Evolutionary conservation across 1,140 invertebrate species (phyloP).

Genomic region (Diprion similis): DNA sequence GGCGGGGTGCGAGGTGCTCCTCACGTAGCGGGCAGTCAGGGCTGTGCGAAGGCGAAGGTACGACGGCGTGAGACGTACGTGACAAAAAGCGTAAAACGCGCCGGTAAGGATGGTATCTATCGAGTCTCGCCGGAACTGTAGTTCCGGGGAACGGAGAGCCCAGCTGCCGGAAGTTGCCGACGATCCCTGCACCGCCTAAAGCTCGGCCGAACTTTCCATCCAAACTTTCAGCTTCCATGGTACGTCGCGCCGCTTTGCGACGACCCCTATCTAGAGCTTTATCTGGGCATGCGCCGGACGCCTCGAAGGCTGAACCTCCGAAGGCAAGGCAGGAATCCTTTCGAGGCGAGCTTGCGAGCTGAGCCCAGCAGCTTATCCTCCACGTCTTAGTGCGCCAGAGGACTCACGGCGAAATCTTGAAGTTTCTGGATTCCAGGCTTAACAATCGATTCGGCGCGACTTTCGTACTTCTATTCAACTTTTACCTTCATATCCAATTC

Average conservation of each 20-base stretch:
- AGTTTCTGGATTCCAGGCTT: no score
- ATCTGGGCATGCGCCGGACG: not conserved
- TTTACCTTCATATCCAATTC: no score
- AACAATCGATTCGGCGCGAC: no score
- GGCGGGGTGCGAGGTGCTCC: slow-evolving; percentile 36
- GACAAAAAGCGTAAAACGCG: slow-evolving; percentile 49
- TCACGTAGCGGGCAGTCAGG: slow-evolving; percentile 37
- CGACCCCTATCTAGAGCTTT: not conserved
- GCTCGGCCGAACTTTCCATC: slow-evolving; percentile 28
- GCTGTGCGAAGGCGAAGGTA: no score
- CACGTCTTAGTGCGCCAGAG: no score
- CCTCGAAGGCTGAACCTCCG: not conserved
- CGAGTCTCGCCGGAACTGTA: slow-evolving; percentile 37
- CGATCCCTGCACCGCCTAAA: slow-evolving; percentile 37
- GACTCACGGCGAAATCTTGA: no score
- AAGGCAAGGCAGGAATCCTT: not conserved
- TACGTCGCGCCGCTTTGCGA: slow-evolving; percentile 23
- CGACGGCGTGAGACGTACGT: slow-evolving; percentile 32
- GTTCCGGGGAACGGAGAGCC: slow-evolving; percentile 43
- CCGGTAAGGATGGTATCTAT: slow-evolving; percentile 56
- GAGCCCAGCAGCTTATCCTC: no score
- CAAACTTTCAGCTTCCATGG: slow-evolving; percentile 25
- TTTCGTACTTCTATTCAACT: no score
- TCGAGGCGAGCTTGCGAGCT: not conserved
- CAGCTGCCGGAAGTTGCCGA: slow-evolving; percentile 48